These are phyloP conservation scores for Etia nguti DNA, from an alignment of 2,113 vertebrate genomes.

Conservation along the genomic window DNA sequence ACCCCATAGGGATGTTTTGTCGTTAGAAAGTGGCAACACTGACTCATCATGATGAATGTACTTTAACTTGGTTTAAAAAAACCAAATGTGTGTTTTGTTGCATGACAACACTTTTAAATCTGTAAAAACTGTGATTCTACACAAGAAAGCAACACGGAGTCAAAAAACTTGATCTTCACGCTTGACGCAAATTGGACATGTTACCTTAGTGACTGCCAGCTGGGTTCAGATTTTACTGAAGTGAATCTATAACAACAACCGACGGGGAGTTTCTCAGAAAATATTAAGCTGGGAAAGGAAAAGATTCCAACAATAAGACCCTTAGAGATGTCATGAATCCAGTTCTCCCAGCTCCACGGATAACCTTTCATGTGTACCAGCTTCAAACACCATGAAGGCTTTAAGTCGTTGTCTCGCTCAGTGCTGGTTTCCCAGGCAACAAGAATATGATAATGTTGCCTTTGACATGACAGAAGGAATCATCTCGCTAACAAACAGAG, in stretches of 20 bases:
- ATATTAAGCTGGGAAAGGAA: not conserved
- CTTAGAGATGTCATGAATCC: constrained; percentile 37
- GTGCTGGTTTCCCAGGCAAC: constrained; percentile 73
- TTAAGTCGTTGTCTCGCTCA: constrained; percentile 66
- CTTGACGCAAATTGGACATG: not conserved
- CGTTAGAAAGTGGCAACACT: not conserved
- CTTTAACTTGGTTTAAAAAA: not conserved
- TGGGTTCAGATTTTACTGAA: constrained; percentile 7
- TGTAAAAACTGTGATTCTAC: not conserved
- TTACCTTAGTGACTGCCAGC: not conserved
- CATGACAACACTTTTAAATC: not conserved
- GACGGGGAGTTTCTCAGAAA: constrained; percentile 27
- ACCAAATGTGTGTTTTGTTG: not conserved
- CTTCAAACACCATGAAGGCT: constrained; percentile 61
- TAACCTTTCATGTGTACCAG: constrained; percentile 71
- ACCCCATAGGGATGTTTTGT: not conserved
- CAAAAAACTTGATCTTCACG: not conserved
- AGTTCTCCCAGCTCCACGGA: constrained; percentile 45
- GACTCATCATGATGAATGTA: not conserved
- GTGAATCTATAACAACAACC: constrained; percentile 20
- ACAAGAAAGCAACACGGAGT: not conserved
- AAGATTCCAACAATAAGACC: constrained; percentile 24
- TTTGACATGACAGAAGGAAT: constrained; percentile 77
- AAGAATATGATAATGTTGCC: constrained; percentile 77
- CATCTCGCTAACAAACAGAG: constrained; percentile 77